Percentiles rank a stretch among this genome's conserved stretches.
Conservation (phyloP, 2,113 vertebrate genomes). For the Podarcis raffonei region DNA sequence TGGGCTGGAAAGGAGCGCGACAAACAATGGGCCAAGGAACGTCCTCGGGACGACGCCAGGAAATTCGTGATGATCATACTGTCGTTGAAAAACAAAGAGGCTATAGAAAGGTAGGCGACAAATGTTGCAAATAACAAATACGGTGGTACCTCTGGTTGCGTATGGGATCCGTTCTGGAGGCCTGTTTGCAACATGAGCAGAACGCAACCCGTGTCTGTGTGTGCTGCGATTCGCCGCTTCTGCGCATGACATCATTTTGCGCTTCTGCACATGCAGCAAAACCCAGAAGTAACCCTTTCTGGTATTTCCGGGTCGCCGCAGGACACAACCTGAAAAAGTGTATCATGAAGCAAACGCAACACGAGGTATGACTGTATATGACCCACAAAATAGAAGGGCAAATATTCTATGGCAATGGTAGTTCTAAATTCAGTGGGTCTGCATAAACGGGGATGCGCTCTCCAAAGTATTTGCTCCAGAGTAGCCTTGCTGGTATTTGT, state of each 20-base stretch:
- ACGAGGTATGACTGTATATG: too few relatives aligned
- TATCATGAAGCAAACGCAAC: too few relatives aligned
- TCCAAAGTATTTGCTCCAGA: not conserved
- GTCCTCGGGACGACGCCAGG: conserved; percentile 95
- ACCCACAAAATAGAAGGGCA: not conserved
- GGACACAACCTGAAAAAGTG: too few relatives aligned
- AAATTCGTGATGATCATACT: conserved; percentile 97
- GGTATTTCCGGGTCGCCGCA: too few relatives aligned
- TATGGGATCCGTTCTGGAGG: too few relatives aligned
- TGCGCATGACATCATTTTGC: too few relatives aligned
- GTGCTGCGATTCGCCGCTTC: too few relatives aligned
- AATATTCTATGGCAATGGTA: not conserved
- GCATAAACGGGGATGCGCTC: not conserved
- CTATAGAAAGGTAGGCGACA: not conserved
- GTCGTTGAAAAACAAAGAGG: conserved; percentile 44
- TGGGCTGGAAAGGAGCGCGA: conserved; percentile 84
- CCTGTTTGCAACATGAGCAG: too few relatives aligned
- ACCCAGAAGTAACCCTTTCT: too few relatives aligned
- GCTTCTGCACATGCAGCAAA: too few relatives aligned
- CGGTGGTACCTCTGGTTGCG: too few relatives aligned
- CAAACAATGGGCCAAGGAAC: conserved; percentile 87
- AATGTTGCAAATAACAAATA: conserved; percentile 3
- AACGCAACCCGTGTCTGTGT: too few relatives aligned
- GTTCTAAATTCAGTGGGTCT: not conserved
- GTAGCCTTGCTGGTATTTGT: not conserved